Percentiles rank a stretch among this genome's conserved stretches.
Evolutionary conservation across 2,888 invertebrate species (phyloP).

Genomic region (Bellardia pandia): DNA sequence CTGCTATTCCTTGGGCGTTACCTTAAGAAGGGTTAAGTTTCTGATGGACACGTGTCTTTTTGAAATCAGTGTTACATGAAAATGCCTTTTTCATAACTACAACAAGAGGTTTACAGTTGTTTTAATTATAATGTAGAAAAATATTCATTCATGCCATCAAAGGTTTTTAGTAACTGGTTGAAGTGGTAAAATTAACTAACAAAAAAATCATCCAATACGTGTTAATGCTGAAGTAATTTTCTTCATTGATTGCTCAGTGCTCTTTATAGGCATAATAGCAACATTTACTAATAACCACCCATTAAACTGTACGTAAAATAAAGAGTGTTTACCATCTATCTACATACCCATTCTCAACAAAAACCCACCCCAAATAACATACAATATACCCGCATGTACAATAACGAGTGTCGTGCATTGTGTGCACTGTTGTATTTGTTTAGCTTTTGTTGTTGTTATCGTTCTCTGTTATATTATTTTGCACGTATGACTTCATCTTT

Average conservation of each 20-base stretch:
- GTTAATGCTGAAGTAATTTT: conserved; percentile 66
- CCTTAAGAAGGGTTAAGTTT: conserved; percentile 84
- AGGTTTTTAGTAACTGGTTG: conserved; percentile 42
- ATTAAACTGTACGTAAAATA: conserved; percentile 35
- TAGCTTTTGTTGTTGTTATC: background rate
- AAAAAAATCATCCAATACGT: conserved; percentile 65
- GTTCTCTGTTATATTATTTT: background rate
- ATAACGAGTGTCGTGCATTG: background rate
- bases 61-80: conserved; percentile 73
- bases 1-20: conserved; percentile 84
- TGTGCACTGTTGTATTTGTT: background rate
- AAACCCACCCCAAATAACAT: conserved; percentile 40
- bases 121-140: conserved; percentile 16
- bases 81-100: conserved; percentile 24
- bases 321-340: background rate
- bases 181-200: conserved; percentile 50
- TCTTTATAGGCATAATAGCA: conserved; percentile 42
- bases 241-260: conserved; percentile 16
- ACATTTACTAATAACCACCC: conserved; percentile 57
- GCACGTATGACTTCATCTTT: conserved; percentile 53
- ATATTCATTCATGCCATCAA: background rate
- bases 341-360: background rate
- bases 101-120: conserved; percentile 13
- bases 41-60: conserved; percentile 84
- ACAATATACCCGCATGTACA: background rate